Evolutionary conservation across 2,797 vertebrate species (phyloP).

Genomic region (Champsocephalus gunnari): DNA sequence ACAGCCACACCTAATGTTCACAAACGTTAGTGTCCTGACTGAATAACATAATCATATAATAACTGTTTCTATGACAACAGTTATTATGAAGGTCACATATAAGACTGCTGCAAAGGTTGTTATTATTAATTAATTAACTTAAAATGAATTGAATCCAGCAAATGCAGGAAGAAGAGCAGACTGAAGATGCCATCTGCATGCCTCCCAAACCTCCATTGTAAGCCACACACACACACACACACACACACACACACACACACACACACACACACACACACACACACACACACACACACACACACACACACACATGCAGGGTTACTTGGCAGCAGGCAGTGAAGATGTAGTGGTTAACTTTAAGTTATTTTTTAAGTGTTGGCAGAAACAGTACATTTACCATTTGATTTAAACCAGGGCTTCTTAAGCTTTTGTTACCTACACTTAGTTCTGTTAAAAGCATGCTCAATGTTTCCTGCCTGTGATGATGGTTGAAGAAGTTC

Average conservation of each 20-base stretch:
- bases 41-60: background rate
- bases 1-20: constrained; percentile 72
- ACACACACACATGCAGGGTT: too few relatives aligned
- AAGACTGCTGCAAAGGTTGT: background rate
- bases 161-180: background rate
- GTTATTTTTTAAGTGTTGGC: too few relatives aligned
- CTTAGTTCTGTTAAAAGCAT: background rate
- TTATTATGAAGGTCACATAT: background rate
- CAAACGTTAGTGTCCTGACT: background rate
- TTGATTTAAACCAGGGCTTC: background rate
- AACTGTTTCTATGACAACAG: background rate
- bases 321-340: background rate
- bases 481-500: background rate
- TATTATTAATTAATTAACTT: background rate
- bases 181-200: background rate
- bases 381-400: background rate
- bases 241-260: constrained; percentile 9
- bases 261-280: constrained; percentile 3
- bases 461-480: background rate
- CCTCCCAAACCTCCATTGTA: constrained; percentile 51
- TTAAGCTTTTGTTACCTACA: too few relatives aligned
- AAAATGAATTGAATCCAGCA: background rate
- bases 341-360: background rate
- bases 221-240: constrained; percentile 25
- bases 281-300: background rate